Evolutionary conservation across 2,888 invertebrate species (phyloP), one percentile per base, ranked within the genome.

Genomic region (Brachypterus glaber): DNA sequence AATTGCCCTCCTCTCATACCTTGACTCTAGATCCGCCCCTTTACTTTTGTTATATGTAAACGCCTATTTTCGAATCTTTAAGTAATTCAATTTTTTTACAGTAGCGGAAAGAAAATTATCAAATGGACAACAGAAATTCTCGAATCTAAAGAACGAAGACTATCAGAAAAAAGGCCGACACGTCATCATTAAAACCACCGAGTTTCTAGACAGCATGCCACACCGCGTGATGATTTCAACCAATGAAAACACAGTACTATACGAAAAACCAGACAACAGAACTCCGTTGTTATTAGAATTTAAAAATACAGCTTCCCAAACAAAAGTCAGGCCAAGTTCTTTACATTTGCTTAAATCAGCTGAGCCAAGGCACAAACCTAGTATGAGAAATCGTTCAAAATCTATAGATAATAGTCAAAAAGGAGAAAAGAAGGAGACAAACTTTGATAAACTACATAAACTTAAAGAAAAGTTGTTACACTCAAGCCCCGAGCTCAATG

Each of bases 401-500:
- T 61, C 60, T 3, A 61, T 62, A 17, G 62, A 63, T 36, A 52
- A 54, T 16, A 40, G 47, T 8, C 52, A 53, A 33, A 42, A 41
- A 1, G 46, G 49, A 33, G 40, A 42, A 7, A 49, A 50, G 24
- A 54, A 53, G 26, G 50, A 56, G n/a, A 51, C 52, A 4, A 57
- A 57, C 37, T 47, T 60, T 15, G 62, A 62, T 30, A 60, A 58
- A 27, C 39, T 65, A 3, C 57, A 62, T 13, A 52, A 56, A 33
- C 48, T 65, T 1, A 63, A 62, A 45, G 66, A 64, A 35, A 63
- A 63, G 45, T 48, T 66, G 11, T 41, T 64, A 13, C 59, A 62
- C 43, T 62, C 63, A 5, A 63, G 57, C 47, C 59, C 57, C 0
- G 60, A 61, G 24, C 43, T 61, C 37, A 60, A 62, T 30, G 62